Evolutionary conservation across 2,888 invertebrate species (phyloP).

Genomic region (Pharmacophagus antenor): DNA sequence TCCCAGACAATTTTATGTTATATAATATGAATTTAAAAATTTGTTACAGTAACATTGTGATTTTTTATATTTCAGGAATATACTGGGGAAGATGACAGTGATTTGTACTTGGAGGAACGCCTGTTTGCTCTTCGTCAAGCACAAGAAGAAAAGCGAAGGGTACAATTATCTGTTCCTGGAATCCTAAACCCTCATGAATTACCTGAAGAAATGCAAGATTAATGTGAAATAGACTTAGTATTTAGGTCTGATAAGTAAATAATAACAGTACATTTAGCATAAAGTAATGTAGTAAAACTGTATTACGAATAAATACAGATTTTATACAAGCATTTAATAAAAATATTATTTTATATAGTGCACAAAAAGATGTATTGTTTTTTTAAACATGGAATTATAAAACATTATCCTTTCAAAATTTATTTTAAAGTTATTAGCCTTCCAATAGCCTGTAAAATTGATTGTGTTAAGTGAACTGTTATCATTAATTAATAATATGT

Average conservation of each 20-base stretch:
- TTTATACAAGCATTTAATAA: slow-evolving; percentile 15
- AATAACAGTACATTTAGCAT: slow-evolving; percentile 47
- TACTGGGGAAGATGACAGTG: slow-evolving; percentile 98
- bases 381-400: neutral
- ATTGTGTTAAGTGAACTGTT: slow-evolving; percentile 46
- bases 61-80: slow-evolving; percentile 92
- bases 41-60: too few relatives aligned
- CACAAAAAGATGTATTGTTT: slow-evolving; percentile 2
- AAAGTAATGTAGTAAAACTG: slow-evolving; percentile 11
- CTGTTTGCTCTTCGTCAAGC: slow-evolving; percentile 93
- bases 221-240: slow-evolving; percentile 40
- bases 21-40: too few relatives aligned
- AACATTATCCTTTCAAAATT: neutral
- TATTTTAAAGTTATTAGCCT: neutral
- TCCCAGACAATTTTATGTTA: too few relatives aligned
- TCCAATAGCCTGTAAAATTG: neutral
- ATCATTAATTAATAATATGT: slow-evolving; percentile 43
- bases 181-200: slow-evolving; percentile 97
- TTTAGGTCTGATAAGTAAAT: slow-evolving; percentile 37
- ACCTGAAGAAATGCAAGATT: slow-evolving; percentile 97
- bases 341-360: slow-evolving; percentile 19
- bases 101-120: slow-evolving; percentile 98
- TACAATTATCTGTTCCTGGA: slow-evolving; percentile 97
- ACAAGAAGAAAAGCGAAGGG: slow-evolving; percentile 95
- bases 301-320: slow-evolving; percentile 15